phyloP scores from a whole-genome alignment of 1,140 invertebrate genomes.

The Nautilus pompilius region DNA sequence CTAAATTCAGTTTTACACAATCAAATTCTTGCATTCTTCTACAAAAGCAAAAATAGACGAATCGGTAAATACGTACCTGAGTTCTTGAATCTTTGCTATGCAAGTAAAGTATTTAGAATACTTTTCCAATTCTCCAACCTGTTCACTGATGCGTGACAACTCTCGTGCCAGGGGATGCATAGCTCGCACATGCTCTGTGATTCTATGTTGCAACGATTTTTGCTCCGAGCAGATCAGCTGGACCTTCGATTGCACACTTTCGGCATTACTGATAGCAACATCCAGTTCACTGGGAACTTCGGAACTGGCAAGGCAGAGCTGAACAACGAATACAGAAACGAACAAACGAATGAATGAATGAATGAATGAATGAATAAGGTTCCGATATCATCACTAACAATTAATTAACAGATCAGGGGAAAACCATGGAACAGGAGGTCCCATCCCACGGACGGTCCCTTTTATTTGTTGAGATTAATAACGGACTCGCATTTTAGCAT shows the following conservation, averaged over 20 bases:
- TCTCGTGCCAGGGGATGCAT: conserved; percentile 57
- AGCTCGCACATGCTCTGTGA: conserved; percentile 56
- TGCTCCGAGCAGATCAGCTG: conserved; percentile 57
- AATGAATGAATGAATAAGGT: too few species aligned
- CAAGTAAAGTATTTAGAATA: conserved; percentile 65
- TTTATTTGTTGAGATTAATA: too few species aligned
- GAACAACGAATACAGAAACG: conserved; percentile 27
- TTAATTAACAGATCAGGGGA: too few species aligned
- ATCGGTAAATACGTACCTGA: conserved; percentile 56
- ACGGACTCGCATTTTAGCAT: too few species aligned
- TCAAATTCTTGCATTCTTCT: too few species aligned
- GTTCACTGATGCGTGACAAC: conserved; percentile 58
- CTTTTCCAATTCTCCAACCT: conserved; percentile 64
- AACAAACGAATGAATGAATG: background rate
- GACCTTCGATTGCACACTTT: conserved; percentile 58
- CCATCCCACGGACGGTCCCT: too few species aligned
- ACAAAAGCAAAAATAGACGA: background rate
- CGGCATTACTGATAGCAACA: conserved; percentile 60
- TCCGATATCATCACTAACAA: too few species aligned
- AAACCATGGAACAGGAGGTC: too few species aligned
- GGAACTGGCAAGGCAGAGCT: conserved; percentile 63
- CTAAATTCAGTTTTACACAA: too few species aligned
- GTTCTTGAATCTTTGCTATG: conserved; percentile 65
- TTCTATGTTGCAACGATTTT: conserved; percentile 54
- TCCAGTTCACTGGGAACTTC: conserved; percentile 64